Conservation (phyloP, 2,113 vertebrate genomes). For the Cephalopholis sonnerati region DNA sequence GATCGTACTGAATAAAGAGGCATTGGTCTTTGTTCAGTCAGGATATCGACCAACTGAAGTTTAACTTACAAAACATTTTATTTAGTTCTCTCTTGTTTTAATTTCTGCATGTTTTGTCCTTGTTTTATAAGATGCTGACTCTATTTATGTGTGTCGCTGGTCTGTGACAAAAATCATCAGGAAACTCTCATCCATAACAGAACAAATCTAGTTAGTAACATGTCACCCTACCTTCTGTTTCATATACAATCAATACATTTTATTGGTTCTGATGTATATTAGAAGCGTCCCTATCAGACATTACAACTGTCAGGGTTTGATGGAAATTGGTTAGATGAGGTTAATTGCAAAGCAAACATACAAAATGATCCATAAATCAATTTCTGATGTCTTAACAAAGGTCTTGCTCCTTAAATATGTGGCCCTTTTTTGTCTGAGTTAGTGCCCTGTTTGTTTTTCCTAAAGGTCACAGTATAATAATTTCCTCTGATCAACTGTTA, state of each 20-base stretch:
- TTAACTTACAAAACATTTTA: background rate
- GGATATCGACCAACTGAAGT: background rate
- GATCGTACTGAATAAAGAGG: background rate
- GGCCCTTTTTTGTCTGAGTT: background rate
- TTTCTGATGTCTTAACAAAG: background rate
- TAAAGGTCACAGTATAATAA: background rate
- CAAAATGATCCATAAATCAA: too few relatives aligned
- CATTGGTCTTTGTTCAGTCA: background rate
- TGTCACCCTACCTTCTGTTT: background rate
- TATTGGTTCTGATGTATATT: background rate
- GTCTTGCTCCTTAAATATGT: background rate
- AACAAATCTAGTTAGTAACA: background rate
- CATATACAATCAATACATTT: background rate
- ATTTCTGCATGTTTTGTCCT: background rate
- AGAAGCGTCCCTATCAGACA: background rate
- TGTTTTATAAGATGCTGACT: background rate
- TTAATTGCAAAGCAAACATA: background rate
- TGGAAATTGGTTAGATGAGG: background rate
- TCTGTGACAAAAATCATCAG: background rate
- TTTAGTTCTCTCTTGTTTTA: background rate
- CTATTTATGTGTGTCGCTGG: background rate
- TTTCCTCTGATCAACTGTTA: conserved; percentile 11
- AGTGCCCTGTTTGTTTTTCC: background rate
- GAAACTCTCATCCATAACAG: background rate
- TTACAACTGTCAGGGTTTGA: too few relatives aligned